Conservation (phyloP, 2,888 invertebrate genomes). For the Pseudococcus viburni region DNA sequence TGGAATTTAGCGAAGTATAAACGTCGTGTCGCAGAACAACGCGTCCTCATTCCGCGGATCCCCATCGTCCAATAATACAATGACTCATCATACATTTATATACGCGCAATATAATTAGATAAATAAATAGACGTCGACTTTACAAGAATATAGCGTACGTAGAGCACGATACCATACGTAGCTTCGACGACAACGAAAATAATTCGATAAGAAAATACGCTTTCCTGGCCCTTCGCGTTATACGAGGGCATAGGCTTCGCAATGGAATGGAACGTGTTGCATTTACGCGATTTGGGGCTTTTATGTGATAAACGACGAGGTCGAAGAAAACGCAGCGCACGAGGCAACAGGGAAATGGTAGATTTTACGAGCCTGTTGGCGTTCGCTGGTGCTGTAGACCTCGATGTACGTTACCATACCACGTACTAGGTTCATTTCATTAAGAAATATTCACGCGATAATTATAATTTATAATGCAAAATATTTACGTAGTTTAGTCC, state of each 20-base stretch:
- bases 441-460: not conserved
- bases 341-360: not conserved
- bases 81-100: conserved; percentile 31
- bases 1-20: conserved; percentile 35
- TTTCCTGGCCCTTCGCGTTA: not conserved
- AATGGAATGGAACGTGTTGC: conserved; percentile 22
- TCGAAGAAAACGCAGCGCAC: not conserved
- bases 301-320: conserved; percentile 20
- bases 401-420: not conserved
- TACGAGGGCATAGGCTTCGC: not conserved
- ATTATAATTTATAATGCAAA: conserved; percentile 1
- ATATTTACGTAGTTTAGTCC: too few relatives aligned
- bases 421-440: too few relatives aligned
- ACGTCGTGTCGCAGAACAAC: not conserved
- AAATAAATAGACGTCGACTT: not conserved
- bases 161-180: too few relatives aligned
- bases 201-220: conserved; percentile 41
- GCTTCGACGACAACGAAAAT: not conserved
- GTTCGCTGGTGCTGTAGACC: not conserved
- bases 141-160: not conserved
- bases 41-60: not conserved
- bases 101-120: conserved; percentile 26
- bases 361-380: conserved; percentile 26
- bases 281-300: conserved; percentile 35
- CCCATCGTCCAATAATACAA: not conserved